Evolutionary conservation across 37 sponge, comb jelly and placozoan species (phyloP).

Genomic region (Spongilla lacustris): DNA sequence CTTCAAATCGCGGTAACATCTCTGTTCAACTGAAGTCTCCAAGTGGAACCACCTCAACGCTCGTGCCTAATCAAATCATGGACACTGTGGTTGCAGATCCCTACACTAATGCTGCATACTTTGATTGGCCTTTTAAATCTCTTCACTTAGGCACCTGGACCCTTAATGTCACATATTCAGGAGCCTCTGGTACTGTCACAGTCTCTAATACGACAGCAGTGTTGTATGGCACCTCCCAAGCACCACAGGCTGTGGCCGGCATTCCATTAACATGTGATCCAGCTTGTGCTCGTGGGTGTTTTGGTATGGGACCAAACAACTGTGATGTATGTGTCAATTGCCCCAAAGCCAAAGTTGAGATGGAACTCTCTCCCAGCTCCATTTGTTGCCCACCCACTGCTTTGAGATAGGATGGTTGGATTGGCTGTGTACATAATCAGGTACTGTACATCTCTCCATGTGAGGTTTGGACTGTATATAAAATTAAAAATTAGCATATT

Average conservation of each 20-base stretch:
- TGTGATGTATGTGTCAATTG: slow-evolving; percentile 68
- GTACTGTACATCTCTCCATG: slow-evolving; percentile 91
- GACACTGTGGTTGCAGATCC: slow-evolving; percentile 24
- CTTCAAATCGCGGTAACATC: slow-evolving; percentile 62
- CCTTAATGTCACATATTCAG: slow-evolving; percentile 8
- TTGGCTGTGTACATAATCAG: slow-evolving; percentile 62
- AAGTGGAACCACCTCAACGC: slow-evolving; percentile 47
- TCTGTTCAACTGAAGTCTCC: slow-evolving; percentile 67
- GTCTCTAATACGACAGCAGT: slow-evolving; percentile 9
- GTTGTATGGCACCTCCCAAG: slow-evolving; percentile 40
- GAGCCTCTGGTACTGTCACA: slow-evolving; percentile 8
- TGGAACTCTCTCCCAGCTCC: slow-evolving; percentile 64
- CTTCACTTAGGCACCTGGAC: slow-evolving; percentile 57
- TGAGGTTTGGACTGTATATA: slow-evolving; percentile 65
- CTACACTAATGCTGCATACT: slow-evolving; percentile 17
- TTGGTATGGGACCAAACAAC: slow-evolving; percentile 60
- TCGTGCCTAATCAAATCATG: slow-evolving; percentile 37
- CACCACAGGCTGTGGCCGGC: slow-evolving; percentile 14
- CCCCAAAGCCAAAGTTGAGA: slow-evolving; percentile 84
- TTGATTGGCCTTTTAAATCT: slow-evolving; percentile 64
- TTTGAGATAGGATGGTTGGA: neutral
- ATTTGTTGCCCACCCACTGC: slow-evolving; percentile 52
- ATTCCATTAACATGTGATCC: slow-evolving; percentile 19
- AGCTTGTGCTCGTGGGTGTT: slow-evolving; percentile 62
- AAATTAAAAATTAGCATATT: neutral